phyloP scores from a whole-genome alignment of 2,113 vertebrate genomes.

The Phalacrocorax carbo region DNA sequence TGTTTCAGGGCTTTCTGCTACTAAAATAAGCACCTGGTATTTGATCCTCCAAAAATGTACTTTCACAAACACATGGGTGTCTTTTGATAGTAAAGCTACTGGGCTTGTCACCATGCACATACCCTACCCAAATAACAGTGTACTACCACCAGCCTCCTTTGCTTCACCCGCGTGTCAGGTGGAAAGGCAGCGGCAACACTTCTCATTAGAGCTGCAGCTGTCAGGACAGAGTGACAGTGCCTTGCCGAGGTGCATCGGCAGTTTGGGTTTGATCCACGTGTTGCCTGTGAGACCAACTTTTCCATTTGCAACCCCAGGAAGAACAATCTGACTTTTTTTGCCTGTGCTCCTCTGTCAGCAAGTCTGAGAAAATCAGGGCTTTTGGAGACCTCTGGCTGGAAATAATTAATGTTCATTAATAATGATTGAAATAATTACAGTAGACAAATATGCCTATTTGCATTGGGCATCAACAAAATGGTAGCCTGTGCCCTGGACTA shows the following conservation, averaged over 20 bases:
- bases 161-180: accelerated
- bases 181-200: not conserved
- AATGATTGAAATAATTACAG: not conserved
- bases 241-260: accelerated
- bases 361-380: not conserved
- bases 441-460: not conserved
- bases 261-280: not conserved
- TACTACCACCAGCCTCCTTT: not conserved
- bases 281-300: not conserved
- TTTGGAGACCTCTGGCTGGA: not conserved
- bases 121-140: not conserved
- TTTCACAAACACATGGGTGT: constrained; percentile 46
- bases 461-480: not conserved
- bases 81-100: constrained; percentile 50
- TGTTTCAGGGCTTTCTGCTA: constrained; percentile 35
- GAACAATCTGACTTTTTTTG: not conserved
- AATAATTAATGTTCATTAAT: not conserved
- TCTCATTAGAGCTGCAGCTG: not conserved
- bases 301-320: not conserved
- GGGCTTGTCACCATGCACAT: constrained; percentile 8
- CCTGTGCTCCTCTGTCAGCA: not conserved
- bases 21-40: constrained; percentile 55
- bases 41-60: constrained; percentile 50
- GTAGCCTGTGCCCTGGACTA: not conserved
- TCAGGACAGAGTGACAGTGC: not conserved